Evolutionary conservation across 1,140 invertebrate species (phyloP), one percentile per base, ranked within the genome.

Genomic region (Drosophila baimaii): DNA sequence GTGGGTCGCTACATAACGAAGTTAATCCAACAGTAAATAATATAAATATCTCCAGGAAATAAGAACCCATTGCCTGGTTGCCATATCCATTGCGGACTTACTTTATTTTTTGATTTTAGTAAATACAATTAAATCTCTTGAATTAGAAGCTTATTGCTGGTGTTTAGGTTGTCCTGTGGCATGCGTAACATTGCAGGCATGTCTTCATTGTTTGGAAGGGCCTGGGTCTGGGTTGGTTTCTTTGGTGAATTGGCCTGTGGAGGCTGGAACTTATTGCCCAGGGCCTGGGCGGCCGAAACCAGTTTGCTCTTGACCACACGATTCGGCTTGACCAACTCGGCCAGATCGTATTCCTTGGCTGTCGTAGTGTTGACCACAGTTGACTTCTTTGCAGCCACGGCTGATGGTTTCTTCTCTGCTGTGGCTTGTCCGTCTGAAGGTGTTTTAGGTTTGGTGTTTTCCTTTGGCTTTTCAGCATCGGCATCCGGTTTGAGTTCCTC

Each of bases 241-340:
- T 70, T 44, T 1, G 31, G 5, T 6, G 47, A 46, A 19, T 23
- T 21, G 21, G 59, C 49, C 31, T 43, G 33, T 7, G 49, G 19
- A 15, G 39, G 31, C 3, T 89, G 78, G 0, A 85, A n/a, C 21
- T 74, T 62, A 9, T 73, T 73, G 13, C 77, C 72, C 17, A 91
- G 39, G 2, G 66, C 76, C 23, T 91, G 82, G 21, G 91, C 85
- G 7, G 91, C 85, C 25, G 61, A 77, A 0, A 74, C 35, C 5
- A 91, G 56, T 56, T 91, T 91, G 25, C 79, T 91, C 63, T 91
- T 91, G n/a, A 91, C 77, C 21, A 91, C 31, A 25, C 77, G 77
- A 69, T 91, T 92, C 2, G 91, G 91, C 51, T 91, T 90, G 0
- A 92, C 68, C 56, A 92, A 37, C 46, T 91, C 88, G 15, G 90